phyloP scores from a whole-genome alignment of 2,888 invertebrate genomes.

The Drosophila macrospina region DNA sequence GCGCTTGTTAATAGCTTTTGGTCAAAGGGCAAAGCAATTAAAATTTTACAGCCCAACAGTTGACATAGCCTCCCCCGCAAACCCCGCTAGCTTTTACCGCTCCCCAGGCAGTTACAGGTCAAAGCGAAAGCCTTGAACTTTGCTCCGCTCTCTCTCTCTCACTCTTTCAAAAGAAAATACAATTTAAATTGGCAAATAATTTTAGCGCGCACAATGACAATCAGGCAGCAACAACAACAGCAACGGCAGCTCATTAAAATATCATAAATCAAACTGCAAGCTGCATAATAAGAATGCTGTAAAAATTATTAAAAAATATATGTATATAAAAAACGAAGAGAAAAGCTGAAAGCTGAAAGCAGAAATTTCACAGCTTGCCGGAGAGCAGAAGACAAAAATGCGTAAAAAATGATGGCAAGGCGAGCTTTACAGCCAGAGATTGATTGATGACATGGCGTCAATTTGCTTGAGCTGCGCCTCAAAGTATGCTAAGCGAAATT shows the following conservation, averaged over 20 bases:
- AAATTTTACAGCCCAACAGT: conserved; percentile 60
- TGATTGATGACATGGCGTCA: conserved; percentile 81
- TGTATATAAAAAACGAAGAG: conserved; percentile 1
- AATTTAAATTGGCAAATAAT: conserved; percentile 1
- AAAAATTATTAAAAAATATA: conserved; percentile 44
- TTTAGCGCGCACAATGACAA: conserved; percentile 44
- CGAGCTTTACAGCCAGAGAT: conserved; percentile 65
- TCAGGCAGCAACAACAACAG: conserved; percentile 19
- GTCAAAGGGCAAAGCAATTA: conserved; percentile 63
- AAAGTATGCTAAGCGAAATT: conserved; percentile 62
- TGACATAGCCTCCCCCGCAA: neutral
- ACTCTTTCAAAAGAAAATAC: neutral
- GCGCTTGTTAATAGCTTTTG: conserved; percentile 39
- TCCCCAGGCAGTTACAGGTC: conserved; percentile 40
- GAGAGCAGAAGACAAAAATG: conserved; percentile 15
- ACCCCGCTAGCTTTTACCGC: neutral
- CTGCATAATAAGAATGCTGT: conserved; percentile 56
- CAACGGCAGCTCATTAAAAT: conserved; percentile 72
- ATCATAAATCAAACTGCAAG: conserved; percentile 70
- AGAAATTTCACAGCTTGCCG: conserved; percentile 60
- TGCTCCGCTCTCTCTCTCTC: neutral
- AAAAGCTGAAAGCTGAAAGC: conserved; percentile 14
- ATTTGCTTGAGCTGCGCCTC: conserved; percentile 61
- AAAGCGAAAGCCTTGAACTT: conserved; percentile 61
- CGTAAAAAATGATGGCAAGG: conserved; percentile 52